These are phyloP conservation scores for Loriculus beryllinus DNA, from an alignment of 2,797 vertebrate genomes.

Conservation along the genomic window DNA sequence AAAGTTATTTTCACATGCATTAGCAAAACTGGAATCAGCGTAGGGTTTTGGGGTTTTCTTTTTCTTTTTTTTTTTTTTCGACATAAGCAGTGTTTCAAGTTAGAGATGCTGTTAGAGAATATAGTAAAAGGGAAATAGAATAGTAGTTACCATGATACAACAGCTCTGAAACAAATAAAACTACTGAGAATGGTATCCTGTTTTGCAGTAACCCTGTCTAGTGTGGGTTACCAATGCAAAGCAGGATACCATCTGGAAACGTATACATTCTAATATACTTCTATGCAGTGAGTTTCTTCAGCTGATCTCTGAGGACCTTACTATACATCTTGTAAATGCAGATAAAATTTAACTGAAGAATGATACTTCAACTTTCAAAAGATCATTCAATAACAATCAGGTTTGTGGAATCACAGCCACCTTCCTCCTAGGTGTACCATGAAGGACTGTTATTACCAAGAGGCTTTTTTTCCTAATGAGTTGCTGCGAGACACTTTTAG, in stretches of 20 bases:
- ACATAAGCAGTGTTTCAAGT: not conserved
- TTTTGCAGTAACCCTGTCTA: not conserved
- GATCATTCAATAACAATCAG: not conserved
- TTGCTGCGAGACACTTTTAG: not conserved
- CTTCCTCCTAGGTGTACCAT: not conserved
- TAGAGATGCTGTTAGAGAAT: slow-evolving; percentile 11
- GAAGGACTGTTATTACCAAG: not conserved
- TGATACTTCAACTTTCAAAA: not conserved
- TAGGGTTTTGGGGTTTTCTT: not conserved
- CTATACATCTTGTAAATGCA: not conserved
- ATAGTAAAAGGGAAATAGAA: not conserved
- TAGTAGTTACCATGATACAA: not conserved
- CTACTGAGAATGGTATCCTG: not conserved
- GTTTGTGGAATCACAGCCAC: not conserved
- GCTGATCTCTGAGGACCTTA: not conserved
- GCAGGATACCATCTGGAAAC: slow-evolving; percentile 23
- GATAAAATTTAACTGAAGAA: not conserved
- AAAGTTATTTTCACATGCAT: slow-evolving; percentile 30
- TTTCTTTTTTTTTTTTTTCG: not conserved
- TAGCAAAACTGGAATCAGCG: slow-evolving; percentile 13
- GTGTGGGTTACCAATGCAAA: slow-evolving; percentile 4
- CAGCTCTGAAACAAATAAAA: slow-evolving; percentile 16
- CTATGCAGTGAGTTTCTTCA: not conserved
- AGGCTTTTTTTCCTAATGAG: not conserved
- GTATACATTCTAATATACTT: slow-evolving; percentile 9